Evolutionary conservation across 2,797 vertebrate species (phyloP).

Genomic region (Argya squamiceps): DNA sequence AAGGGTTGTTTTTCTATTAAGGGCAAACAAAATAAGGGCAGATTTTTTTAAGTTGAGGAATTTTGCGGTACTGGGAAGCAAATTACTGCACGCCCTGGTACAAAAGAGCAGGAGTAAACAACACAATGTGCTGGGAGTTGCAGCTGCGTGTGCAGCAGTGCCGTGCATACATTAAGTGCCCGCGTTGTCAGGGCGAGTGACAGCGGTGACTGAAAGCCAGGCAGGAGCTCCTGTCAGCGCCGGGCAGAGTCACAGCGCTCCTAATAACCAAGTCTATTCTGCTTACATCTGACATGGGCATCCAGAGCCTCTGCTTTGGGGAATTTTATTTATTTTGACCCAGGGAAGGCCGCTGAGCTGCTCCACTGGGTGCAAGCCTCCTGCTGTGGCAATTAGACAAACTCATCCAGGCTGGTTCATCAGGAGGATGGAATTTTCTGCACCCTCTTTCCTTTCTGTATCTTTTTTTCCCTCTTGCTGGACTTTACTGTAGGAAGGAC

Average conservation of each 20-base stretch:
- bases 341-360: constrained; percentile 1
- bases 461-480: not conserved
- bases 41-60: constrained; percentile 72
- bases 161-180: constrained; percentile 75
- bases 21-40: constrained; percentile 69
- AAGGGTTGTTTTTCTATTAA: constrained; percentile 54
- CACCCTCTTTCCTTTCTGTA: not conserved
- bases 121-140: constrained; percentile 67
- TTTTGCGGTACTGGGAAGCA: constrained; percentile 75
- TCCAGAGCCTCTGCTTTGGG: constrained; percentile 6
- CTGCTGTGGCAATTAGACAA: constrained; percentile 6
- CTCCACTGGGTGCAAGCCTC: not conserved
- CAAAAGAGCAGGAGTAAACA: constrained; percentile 78
- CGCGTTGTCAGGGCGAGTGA: constrained; percentile 77
- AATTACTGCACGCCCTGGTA: constrained; percentile 70
- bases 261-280: constrained; percentile 77
- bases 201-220: constrained; percentile 76
- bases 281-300: constrained; percentile 73
- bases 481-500: not conserved
- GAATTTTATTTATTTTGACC: constrained; percentile 13
- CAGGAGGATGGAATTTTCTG: not conserved
- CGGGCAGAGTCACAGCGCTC: constrained; percentile 67
- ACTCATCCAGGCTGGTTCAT: not conserved
- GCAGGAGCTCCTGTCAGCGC: constrained; percentile 72
- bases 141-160: constrained; percentile 71